phyloP scores from a whole-genome alignment of 2,113 vertebrate genomes.

The Lasiurus cinereus region DNA sequence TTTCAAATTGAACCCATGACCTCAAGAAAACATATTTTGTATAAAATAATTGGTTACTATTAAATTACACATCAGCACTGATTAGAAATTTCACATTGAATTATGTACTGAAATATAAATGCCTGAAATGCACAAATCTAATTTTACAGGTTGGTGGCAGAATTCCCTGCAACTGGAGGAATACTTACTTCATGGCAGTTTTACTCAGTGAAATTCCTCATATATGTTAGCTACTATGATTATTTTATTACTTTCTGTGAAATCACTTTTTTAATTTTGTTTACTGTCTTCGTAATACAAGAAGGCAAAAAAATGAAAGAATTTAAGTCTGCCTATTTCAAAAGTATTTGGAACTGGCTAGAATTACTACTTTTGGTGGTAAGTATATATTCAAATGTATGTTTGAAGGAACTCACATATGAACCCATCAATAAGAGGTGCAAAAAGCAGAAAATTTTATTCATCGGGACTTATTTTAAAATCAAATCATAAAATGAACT shows the following conservation, averaged over 20 bases:
- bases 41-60: conserved; percentile 43
- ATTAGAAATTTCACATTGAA: conserved; percentile 38
- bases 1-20: neutral
- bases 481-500: conserved; percentile 35
- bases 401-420: neutral
- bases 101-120: conserved; percentile 50
- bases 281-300: conserved; percentile 79
- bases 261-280: conserved; percentile 84
- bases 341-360: conserved; percentile 85
- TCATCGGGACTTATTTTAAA: conserved; percentile 22
- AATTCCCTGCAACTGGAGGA: conserved; percentile 86
- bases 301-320: conserved; percentile 76
- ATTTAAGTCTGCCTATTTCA: conserved; percentile 82
- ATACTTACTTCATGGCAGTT: conserved; percentile 83
- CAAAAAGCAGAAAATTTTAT: conserved; percentile 6
- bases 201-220: conserved; percentile 84
- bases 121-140: conserved; percentile 45
- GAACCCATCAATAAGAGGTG: neutral
- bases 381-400: conserved; percentile 71
- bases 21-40: conserved; percentile 51
- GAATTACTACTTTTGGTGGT: conserved; percentile 83
- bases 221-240: conserved; percentile 76
- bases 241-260: conserved; percentile 87
- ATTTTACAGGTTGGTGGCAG: conserved; percentile 85
- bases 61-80: neutral